phyloP scores from a whole-genome alignment of 2,888 invertebrate species.

The Agonopterix arenella region DNA sequence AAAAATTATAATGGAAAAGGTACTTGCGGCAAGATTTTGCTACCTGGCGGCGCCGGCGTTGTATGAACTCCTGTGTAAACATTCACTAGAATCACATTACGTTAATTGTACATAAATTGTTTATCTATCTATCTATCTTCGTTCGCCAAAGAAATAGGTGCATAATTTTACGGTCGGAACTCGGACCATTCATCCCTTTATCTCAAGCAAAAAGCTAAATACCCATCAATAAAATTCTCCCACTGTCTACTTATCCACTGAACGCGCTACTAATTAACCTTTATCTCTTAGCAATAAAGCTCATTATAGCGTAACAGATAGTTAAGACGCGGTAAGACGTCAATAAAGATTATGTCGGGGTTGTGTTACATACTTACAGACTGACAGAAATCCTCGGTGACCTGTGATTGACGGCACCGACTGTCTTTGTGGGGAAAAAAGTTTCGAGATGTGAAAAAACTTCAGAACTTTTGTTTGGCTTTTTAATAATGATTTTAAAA shows the following conservation, averaged over 20 bases:
- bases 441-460: neutral
- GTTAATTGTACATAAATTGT: no score
- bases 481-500: no score
- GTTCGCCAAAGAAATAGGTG: no score
- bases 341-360: constrained; percentile 55
- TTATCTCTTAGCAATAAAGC: constrained; percentile 13
- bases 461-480: neutral
- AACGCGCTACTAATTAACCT: constrained; percentile 49
- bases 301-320: constrained; percentile 9
- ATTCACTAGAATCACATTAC: no score
- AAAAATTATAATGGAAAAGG: no score
- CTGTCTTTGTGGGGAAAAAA: neutral
- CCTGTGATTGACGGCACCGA: constrained; percentile 39
- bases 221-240: constrained; percentile 43
- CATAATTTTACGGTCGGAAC: no score
- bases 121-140: no score
- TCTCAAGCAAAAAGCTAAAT: constrained; percentile 21
- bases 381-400: constrained; percentile 39
- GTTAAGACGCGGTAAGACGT: constrained; percentile 19
- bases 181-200: neutral
- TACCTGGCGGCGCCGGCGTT: no score
- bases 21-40: no score
- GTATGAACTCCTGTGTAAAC: no score
- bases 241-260: constrained; percentile 49
- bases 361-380: constrained; percentile 26